A percentile compares a stretch with the other conserved stretches of the same genome.
Conservation (phyloP, 2,888 invertebrate genomes). For the Copidosoma aretas region DNA sequence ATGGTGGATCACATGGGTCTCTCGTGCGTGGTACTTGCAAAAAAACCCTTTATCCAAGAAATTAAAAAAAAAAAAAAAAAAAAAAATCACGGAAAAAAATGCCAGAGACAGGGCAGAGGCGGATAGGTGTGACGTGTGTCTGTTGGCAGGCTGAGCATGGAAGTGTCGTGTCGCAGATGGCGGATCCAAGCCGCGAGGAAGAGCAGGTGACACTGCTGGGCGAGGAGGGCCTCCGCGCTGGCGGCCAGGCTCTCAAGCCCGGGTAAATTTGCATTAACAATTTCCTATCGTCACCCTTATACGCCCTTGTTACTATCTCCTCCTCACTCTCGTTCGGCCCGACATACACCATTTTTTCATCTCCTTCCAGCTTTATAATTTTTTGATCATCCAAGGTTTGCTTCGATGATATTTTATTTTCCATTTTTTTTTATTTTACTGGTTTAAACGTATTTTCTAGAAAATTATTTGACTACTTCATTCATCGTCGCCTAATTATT, state of each 20-base stretch:
- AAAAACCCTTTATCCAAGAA: too few species aligned
- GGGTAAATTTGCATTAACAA: constrained; percentile 74
- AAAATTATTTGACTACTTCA: too few species aligned
- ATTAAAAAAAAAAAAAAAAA: constrained; percentile 13
- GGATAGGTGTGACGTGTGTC: constrained; percentile 62
- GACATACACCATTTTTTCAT: too few species aligned
- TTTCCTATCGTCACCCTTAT: constrained; percentile 51
- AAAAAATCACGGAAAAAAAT: not conserved
- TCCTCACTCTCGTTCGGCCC: not conserved
- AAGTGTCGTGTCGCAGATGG: constrained; percentile 85
- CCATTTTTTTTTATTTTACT: not conserved
- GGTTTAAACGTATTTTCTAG: too few species aligned
- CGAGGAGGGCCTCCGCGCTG: constrained; percentile 93
- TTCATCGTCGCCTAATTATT: too few species aligned
- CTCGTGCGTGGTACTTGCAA: too few species aligned
- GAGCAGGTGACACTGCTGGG: constrained; percentile 95
- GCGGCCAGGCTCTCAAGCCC: constrained; percentile 96
- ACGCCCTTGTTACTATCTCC: constrained; percentile 24
- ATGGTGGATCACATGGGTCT: too few species aligned
- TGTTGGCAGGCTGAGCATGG: constrained; percentile 76
- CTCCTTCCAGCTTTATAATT: too few species aligned
- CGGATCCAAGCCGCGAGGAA: constrained; percentile 94
- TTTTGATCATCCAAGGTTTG: too few species aligned
- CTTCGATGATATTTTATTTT: not conserved
- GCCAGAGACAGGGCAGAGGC: constrained; percentile 58